Base-by-base conservation (phyloP, 2,797 vertebrate genomes). In the Triplophysa bombifrons region DNA sequence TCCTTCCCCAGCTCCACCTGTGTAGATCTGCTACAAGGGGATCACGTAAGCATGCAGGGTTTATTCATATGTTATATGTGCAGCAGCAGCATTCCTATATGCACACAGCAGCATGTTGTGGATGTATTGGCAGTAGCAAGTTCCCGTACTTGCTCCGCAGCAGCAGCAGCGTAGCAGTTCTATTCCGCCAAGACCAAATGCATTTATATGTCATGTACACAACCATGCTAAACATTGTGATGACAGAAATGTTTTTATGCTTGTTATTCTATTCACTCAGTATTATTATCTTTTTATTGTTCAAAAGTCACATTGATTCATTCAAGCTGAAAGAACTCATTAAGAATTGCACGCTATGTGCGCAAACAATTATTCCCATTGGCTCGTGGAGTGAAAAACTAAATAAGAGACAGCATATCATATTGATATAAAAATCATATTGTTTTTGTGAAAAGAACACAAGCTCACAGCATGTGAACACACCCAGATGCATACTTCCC, bases 341-440 rank as follows among this genome's bases (percentile, higher is more conserved):
- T 3, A 50, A 11, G 44, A 61, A 50, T 1, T 16, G 48, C 65
- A 67, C 55, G 30, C 30, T 30, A 30, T 80, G 79, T 70, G 73
- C 83, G 70, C 81, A 83, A 82, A 83, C 70, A 83, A 77, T 83
- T 76, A 81, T 86, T 74, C 81, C n/a, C 71, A 72, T 63, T 80
- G 78, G 79, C 69, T 25, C 11, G 38, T 50, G 22, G 61, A 74
- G 71, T 51, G 46, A 53, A 46, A 41, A 80, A 60, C 63, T 76
- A 56, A 69, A 83, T 55, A 27, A 30, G 30, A 51, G 55, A 83
- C 66, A 80, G 78, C 46, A 72, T 67, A 83, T n/a, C n/a, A n/a
- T n/a, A n/a, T n/a, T n/a, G n/a, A n/a, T n/a, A n/a, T 79, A 83
- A 78, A 74, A 81, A 66, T 78, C 30, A 30, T 60, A 66, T 81